Base-by-base conservation (phyloP, 2,113 vertebrate genomes). In the Hucho hucho region DNA sequence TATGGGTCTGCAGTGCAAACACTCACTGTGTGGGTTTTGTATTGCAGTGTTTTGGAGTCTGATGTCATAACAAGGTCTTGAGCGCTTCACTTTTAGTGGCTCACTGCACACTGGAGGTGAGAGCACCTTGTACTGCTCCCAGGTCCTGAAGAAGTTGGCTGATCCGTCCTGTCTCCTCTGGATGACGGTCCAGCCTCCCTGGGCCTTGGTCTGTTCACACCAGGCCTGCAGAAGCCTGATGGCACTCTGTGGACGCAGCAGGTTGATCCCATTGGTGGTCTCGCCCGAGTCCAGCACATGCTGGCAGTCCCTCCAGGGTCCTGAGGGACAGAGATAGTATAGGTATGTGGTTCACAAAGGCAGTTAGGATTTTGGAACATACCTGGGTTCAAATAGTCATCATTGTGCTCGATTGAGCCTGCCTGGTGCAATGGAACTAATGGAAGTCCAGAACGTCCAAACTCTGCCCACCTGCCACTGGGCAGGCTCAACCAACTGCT, bases 131-230 rank as follows among this genome's bases (percentile, higher is more conserved):
- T 97, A 97, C 78, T 95, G 94, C 78, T 96, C 95, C 96, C 96
- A 97, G 6, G 89, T 95, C 37, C 94, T 93, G 83, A 96, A 97
- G 90, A 97, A 97, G 86, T 95, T 96, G 71, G 96, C 94, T 0
- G 95, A 96, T 0, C 96, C 96, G 3, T 97, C 96, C 78, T 95
- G 95, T 79, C 96, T 90, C 81, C 94, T 91, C 86, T 97, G 96
- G 75, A 97, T 94, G 76, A 96, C 93, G 0, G 95, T 96, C 96
- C 96, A 97, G 28, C 96, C 96, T 18, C 95, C 95, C 9, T 93
- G 88, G 14, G 89, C 92, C 1, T 37, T 85, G 80, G 89, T 89
- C 79, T 96, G 96, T 20, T 97, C 96, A 12, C 96, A 97, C 96
- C 96, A 97, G 3, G 90, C 95, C 68, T 95, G 92, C 71, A 96